Percentiles rank a stretch among this genome's conserved stretches.
phyloP scores from a whole-genome alignment of 2,797 vertebrate genomes.

The Characodon lateralis region DNA sequence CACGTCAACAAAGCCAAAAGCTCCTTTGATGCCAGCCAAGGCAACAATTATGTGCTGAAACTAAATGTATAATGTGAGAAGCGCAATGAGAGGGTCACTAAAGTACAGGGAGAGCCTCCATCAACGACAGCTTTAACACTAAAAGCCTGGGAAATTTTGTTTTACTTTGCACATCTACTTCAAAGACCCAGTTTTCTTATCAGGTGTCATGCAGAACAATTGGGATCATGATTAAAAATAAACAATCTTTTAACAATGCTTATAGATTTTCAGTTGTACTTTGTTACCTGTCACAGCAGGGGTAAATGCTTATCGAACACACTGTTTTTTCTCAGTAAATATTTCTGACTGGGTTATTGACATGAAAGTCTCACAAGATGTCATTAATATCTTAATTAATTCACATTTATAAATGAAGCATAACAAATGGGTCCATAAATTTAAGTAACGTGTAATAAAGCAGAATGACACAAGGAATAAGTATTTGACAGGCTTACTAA shows the following conservation, averaged over 20 bases:
- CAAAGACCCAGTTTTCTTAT: conserved; percentile 40
- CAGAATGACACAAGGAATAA: too few species aligned
- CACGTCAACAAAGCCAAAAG: conserved; percentile 45
- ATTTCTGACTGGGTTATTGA: neutral
- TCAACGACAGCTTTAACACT: conserved; percentile 8
- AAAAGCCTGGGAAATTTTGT: conserved; percentile 54
- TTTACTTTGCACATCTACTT: conserved; percentile 50
- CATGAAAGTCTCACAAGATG: neutral
- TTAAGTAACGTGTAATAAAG: too few species aligned
- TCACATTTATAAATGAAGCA: too few species aligned
- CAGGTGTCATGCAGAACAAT: conserved; percentile 16
- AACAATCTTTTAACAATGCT: neutral
- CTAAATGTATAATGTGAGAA: conserved; percentile 67
- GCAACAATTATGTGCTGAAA: conserved; percentile 80
- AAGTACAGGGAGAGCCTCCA: conserved; percentile 72
- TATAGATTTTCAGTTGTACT: neutral
- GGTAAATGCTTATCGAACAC: too few species aligned
- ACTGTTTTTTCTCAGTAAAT: neutral
- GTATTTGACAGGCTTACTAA: too few species aligned
- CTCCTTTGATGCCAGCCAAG: conserved; percentile 74
- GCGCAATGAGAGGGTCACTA: conserved; percentile 65
- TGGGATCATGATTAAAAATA: neutral
- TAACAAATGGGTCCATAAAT: too few species aligned
- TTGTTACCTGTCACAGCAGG: neutral
- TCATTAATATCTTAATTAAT: neutral